Conservation (phyloP, 2,113 vertebrate species). For the Sinocyclocheilus anophthalmus region DNA sequence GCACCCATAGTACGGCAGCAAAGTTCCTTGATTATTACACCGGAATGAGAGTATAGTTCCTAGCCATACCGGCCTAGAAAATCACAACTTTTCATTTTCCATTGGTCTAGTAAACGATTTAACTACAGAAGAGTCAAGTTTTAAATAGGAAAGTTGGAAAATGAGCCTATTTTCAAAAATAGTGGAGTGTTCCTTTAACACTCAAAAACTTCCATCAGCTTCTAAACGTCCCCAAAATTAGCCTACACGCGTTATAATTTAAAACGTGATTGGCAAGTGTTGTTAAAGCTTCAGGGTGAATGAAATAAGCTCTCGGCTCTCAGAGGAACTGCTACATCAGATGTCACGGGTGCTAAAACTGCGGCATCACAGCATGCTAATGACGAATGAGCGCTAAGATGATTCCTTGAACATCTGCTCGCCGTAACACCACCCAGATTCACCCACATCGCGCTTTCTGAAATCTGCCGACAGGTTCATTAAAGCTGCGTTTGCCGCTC, state of each 20-base stretch:
- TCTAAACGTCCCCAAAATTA: slow-evolving; percentile 25
- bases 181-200: not conserved
- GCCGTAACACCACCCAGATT: not conserved
- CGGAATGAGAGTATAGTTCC: too few species aligned
- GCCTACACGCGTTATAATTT: slow-evolving; percentile 48
- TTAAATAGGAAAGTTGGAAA: too few species aligned
- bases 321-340: not conserved
- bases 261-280: slow-evolving; percentile 63
- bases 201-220: not conserved
- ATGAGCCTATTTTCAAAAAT: too few species aligned
- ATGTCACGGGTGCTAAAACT: not conserved
- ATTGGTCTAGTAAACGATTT: too few species aligned
- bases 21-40: too few species aligned
- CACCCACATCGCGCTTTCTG: slow-evolving; percentile 13
- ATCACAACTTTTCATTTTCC: too few species aligned
- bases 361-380: slow-evolving; percentile 15
- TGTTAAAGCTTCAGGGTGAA: slow-evolving; percentile 59
- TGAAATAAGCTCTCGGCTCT: slow-evolving; percentile 58
- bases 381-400: not conserved
- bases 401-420: slow-evolving; percentile 31
- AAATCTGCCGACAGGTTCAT: slow-evolving; percentile 5
- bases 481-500: not conserved
- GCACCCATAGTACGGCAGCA: too few species aligned
- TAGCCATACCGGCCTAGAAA: too few species aligned
- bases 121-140: too few species aligned